Conservation (phyloP, 1,140 invertebrate genomes). For the Diorhabda carinulata region DNA sequence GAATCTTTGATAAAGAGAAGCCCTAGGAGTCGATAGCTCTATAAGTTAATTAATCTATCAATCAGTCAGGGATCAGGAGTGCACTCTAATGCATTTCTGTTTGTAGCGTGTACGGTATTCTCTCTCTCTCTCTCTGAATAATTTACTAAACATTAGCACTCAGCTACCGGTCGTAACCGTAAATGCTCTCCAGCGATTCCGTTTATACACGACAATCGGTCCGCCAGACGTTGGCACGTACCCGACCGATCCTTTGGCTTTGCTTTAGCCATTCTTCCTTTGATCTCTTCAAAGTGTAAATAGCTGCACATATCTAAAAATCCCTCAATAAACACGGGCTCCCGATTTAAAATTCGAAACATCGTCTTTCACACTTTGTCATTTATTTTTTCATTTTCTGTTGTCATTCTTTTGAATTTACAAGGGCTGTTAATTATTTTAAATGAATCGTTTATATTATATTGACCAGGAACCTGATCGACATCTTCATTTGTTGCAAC, state of each 20-base stretch:
- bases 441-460: too few species aligned
- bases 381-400: conserved; percentile 10
- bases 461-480: too few species aligned
- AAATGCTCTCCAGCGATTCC: conserved; percentile 38
- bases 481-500: too few species aligned
- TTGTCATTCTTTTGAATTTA: not conserved
- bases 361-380: conserved; percentile 8
- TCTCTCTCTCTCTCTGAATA: conserved; percentile 37
- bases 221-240: conserved; percentile 23
- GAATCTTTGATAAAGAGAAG: conserved; percentile 29
- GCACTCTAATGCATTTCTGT: conserved; percentile 42
- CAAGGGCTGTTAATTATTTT: not conserved
- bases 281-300: conserved; percentile 18
- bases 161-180: conserved; percentile 35
- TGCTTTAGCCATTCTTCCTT: conserved; percentile 11
- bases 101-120: conserved; percentile 28
- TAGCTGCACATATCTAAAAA: conserved; percentile 16
- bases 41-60: conserved; percentile 42
- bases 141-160: conserved; percentile 42
- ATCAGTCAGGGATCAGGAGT: conserved; percentile 38
- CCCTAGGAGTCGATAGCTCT: conserved; percentile 28
- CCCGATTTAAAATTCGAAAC: not conserved
- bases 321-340: conserved; percentile 14
- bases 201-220: conserved; percentile 30
- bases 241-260: conserved; percentile 21